Evolutionary conservation across 2,113 vertebrate species (phyloP).

Genomic region (Dipodomys ordii): DNA sequence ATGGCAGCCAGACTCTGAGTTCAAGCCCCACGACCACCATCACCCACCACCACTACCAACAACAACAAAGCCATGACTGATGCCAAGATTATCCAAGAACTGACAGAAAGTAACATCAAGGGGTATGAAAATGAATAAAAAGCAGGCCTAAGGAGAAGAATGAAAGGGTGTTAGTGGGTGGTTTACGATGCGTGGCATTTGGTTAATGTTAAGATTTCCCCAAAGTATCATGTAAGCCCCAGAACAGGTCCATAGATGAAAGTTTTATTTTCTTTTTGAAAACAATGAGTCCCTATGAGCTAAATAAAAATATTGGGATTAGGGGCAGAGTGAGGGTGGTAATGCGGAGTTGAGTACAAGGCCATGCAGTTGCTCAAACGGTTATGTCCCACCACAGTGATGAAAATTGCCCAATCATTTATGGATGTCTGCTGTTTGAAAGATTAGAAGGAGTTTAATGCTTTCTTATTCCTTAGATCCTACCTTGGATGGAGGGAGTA

Average conservation of each 20-base stretch:
- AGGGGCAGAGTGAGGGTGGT: not conserved
- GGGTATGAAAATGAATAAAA: slow-evolving; percentile 57
- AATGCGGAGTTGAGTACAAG: slow-evolving; percentile 31
- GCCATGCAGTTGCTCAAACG: slow-evolving; percentile 13
- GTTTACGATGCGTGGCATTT: slow-evolving; percentile 70
- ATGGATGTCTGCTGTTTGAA: not conserved
- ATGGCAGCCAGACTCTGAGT: too few relatives aligned
- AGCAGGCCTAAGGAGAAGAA: slow-evolving; percentile 45
- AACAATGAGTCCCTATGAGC: slow-evolving; percentile 38
- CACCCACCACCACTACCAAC: too few relatives aligned
- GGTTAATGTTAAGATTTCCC: slow-evolving; percentile 78
- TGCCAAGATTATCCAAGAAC: slow-evolving; percentile 22
- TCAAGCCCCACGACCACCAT: too few relatives aligned
- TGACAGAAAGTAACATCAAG: slow-evolving; percentile 58
- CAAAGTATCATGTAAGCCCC: slow-evolving; percentile 34
- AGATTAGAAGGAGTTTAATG: not conserved
- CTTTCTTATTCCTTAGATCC: not conserved
- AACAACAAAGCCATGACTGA: not conserved
- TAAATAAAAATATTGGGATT: slow-evolving; percentile 47
- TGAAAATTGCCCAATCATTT: not conserved
- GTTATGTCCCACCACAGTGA: not conserved
- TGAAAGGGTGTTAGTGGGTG: slow-evolving; percentile 16
- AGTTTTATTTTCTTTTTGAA: slow-evolving; percentile 74
- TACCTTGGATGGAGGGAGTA: not conserved
- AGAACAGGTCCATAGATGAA: slow-evolving; percentile 51